Conservation (phyloP, 1,140 invertebrate genomes). For the Tetramorium simillimum region DNA sequence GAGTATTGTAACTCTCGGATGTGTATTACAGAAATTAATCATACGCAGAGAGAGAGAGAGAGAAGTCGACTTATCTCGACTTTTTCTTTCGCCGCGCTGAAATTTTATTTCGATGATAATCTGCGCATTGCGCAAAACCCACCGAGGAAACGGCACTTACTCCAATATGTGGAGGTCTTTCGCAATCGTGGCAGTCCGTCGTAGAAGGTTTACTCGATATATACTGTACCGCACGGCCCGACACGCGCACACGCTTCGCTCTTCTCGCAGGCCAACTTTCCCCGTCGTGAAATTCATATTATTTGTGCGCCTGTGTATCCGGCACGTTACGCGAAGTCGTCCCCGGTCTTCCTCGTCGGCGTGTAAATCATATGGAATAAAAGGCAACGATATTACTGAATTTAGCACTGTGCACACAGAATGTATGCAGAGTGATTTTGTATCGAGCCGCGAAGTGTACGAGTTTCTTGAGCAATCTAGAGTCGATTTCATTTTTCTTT, state of each 20-base stretch:
- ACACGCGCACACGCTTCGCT: constrained; percentile 25
- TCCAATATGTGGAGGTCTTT: constrained; percentile 47
- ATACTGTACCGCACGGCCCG: neutral
- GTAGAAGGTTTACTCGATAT: constrained; percentile 32
- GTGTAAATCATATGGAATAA: neutral
- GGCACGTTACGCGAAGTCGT: constrained; percentile 8
- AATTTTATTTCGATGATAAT: constrained; percentile 45
- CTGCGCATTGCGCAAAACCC: constrained; percentile 44
- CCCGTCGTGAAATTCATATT: constrained; percentile 55
- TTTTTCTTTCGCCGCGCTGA: neutral
- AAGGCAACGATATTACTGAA: neutral
- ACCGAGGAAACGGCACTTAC: constrained; percentile 13
- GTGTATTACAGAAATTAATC: constrained; percentile 10
- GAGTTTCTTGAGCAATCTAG: neutral
- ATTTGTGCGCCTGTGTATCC: constrained; percentile 1
- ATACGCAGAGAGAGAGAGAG: neutral
- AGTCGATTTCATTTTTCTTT: neutral
- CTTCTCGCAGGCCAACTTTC: constrained; percentile 51
- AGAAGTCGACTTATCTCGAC: neutral
- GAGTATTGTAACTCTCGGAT: neutral
- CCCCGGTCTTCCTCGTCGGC: neutral
- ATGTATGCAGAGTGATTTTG: neutral
- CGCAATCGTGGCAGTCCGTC: constrained; percentile 29
- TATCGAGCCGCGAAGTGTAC: neutral
- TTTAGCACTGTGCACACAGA: neutral